Evolutionary conservation across 2,797 vertebrate species (phyloP).

Genomic region (Clamator glandarius): DNA sequence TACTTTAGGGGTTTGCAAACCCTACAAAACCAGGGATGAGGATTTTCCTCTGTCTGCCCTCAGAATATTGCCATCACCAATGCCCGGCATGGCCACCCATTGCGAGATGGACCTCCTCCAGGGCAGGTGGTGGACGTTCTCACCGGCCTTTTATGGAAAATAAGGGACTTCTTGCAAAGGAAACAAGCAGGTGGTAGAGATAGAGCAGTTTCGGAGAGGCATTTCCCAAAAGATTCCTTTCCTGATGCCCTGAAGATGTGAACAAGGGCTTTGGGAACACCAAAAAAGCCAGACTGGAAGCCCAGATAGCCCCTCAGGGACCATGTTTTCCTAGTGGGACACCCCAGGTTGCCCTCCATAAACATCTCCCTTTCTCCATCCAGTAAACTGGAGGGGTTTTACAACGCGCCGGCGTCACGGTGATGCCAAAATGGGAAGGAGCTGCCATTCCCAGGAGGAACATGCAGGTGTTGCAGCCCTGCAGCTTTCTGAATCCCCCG

Average conservation of each 20-base stretch:
- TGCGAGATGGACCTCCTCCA: rapidly evolving
- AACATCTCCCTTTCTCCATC: background rate
- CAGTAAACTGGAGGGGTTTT: rapidly evolving
- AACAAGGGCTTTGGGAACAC: background rate
- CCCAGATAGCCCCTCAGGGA: rapidly evolving
- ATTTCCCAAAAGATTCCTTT: background rate
- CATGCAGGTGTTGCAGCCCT: rapidly evolving
- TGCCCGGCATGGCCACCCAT: rapidly evolving
- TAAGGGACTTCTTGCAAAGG: background rate
- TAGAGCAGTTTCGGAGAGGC: background rate
- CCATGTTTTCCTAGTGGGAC: rapidly evolving
- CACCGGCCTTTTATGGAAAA: background rate
- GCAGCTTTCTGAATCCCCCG: background rate
- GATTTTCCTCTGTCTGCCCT: background rate
- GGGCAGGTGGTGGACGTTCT: background rate
- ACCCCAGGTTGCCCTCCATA: background rate
- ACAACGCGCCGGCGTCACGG: rapidly evolving
- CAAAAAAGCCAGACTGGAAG: rapidly evolving
- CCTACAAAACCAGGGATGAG: background rate
- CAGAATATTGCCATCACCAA: background rate
- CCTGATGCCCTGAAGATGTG: rapidly evolving
- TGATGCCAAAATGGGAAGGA: background rate
- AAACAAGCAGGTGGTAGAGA: background rate
- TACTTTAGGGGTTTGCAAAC: background rate
- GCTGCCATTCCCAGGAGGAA: rapidly evolving